Base-by-base conservation (phyloP, 2,888 invertebrate genomes). In the Caradrina clavipalpis region DNA sequence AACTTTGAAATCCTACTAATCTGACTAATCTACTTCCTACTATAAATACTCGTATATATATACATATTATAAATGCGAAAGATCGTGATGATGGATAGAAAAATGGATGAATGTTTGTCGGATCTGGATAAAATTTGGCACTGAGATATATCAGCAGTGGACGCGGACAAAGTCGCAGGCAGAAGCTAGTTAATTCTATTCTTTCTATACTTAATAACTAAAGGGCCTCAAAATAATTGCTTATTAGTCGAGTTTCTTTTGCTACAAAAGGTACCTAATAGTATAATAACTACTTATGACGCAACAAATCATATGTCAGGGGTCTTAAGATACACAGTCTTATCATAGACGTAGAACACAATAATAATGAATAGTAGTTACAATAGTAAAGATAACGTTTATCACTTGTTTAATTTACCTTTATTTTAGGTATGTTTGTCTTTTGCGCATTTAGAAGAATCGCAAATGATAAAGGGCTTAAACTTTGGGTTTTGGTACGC, bases 291-390 rank as follows among this genome's bases (percentile, higher is more conserved):
- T 1, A n/a, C n/a, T n/a, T n/a, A 76, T 72, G 72, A 58, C 22
- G 72, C 61, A 78, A 78, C 59, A 31, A 56, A 78, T 73, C 56
- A 63, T n/a, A 19, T 64, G 64, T 62, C 74, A 73, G 17, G 62
- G 56, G 53, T 74, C 64, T 63, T 22, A 71, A 19, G 17, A 51
- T 21, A 57, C 15, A 13, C 7, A 11, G 11, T 31, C 49, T 26
- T 77, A 70, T 77, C 64, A 70, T 70, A 81, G 51, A 51, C 63
- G 62, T 77, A 53, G n/a, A 60, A 57, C 21, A 22, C 22, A 55
- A 55, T 45, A 45, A 45, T 17, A 39, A 39, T 42, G 55, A 57
- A 54, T 64, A 54, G 13, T 26, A 61, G 19, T 73, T 63, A 47
- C 21, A 21, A 66, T 62, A 47, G 19, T 75, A 22, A 7, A 35